Conservation (phyloP, 64 coral and sea anemone genomes). For the Montipora capricornis region DNA sequence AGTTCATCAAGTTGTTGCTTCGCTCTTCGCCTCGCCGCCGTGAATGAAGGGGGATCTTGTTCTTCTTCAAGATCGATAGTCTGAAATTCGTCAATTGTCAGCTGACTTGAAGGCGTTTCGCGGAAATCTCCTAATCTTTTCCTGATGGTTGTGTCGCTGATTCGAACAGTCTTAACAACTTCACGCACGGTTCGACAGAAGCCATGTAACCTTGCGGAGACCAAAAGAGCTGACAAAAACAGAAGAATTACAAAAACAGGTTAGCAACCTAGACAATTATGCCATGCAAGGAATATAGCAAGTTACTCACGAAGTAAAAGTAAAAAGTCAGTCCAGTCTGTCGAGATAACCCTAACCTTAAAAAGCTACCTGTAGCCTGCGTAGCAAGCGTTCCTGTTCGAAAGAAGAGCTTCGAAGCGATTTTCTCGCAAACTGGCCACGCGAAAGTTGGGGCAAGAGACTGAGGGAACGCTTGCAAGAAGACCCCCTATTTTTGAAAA, state of each 20-base stretch:
- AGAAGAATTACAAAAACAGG: not conserved
- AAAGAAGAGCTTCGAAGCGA: too few species aligned
- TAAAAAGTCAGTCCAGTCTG: too few species aligned
- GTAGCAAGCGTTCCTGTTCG: too few species aligned
- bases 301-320: too few species aligned
- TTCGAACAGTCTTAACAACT: slow-evolving; percentile 92
- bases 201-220: slow-evolving; percentile 89
- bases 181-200: slow-evolving; percentile 91
- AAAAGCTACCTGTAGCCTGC: too few species aligned
- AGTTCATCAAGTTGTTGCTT: slow-evolving; percentile 95
- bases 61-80: slow-evolving; percentile 98
- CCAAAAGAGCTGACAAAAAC: slow-evolving; percentile 74
- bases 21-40: slow-evolving; percentile 80
- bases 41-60: slow-evolving; percentile 97
- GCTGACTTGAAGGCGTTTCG: slow-evolving; percentile 94
- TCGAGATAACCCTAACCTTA: too few species aligned
- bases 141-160: slow-evolving; percentile 96
- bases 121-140: slow-evolving; percentile 94
- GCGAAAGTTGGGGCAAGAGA: too few species aligned
- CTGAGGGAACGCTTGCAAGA: too few species aligned
- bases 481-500: too few species aligned
- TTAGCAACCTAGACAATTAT: too few species aligned
- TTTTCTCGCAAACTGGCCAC: too few species aligned
- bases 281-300: too few species aligned
- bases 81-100: slow-evolving; percentile 98